Evolutionary conservation across 2,888 invertebrate species (phyloP), one percentile per base, ranked within the genome.

Genomic region (Masnerella sp.): DNA sequence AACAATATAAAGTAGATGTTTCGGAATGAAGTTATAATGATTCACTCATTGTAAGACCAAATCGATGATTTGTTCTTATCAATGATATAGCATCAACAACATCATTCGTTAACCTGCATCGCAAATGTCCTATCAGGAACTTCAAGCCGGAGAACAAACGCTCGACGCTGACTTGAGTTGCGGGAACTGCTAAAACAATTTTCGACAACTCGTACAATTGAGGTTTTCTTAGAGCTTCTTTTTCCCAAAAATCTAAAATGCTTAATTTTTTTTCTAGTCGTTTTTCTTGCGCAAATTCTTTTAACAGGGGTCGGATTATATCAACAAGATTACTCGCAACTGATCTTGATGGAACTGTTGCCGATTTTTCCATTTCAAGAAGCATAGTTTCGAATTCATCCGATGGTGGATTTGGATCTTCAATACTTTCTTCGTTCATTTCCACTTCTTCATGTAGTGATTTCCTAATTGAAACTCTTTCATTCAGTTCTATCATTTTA

Each of bases 151-250:
- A 52, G 38, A 52, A 52, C 14, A 52, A 25, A 5, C 36, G 20
- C 42, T 43, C 43, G 5, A 43, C 58, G 42, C 58, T 58, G 8
- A 54, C 54, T 15, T 54, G 54, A 15, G 54, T 54, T 25, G 54
- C 38, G 5, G 54, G 58, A 30, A 58, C 58, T 12, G 42, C 58
- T 42, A 58, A 32, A 15, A 12, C 58, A n/a, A 58, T 20, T 58
- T 58, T 28, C 1, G 58, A 25, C n/a, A 58, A 30, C n/a, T 17
- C 12, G 12, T 28, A 25, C 30, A 58, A 43, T 1, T 42, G 42
- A 4, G 42, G 45, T 25, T 47, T 47, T 36, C n/a, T 36, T 5
- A 61, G n/a, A 15, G 47, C 32, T 25, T 61, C 22, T 1, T 18
- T 20, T 15, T 61, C n/a, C 61, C 49, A 61, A 36, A 11, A 61